phyloP scores from a whole-genome alignment of 2,888 invertebrate genomes.

The Mallateleia sp. region DNA sequence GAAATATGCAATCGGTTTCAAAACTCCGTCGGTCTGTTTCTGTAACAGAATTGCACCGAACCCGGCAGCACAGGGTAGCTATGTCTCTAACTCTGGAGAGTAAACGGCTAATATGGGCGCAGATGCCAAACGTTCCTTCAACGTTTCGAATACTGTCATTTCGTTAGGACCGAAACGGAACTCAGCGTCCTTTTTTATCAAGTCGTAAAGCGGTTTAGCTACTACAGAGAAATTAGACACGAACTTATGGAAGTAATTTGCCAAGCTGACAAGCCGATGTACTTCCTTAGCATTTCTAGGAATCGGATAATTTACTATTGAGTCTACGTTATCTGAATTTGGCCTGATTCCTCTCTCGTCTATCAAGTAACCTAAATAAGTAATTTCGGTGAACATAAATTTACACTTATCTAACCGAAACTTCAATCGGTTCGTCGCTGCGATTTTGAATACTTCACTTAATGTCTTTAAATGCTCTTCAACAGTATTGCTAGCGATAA shows the following conservation, averaged over 20 bases:
- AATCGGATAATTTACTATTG: constrained; percentile 9
- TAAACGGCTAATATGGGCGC: background rate
- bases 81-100: background rate
- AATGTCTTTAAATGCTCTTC: background rate
- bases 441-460: background rate
- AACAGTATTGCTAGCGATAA: background rate
- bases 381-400: constrained; percentile 8
- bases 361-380: constrained; percentile 19
- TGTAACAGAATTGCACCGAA: background rate
- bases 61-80: background rate
- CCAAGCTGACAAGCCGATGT: background rate
- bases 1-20: background rate
- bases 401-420: constrained; percentile 27
- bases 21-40: background rate
- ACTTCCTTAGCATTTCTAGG: constrained; percentile 10
- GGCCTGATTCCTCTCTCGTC: constrained; percentile 6
- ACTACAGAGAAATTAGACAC: background rate
- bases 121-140: background rate
- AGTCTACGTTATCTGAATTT: background rate
- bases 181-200: background rate
- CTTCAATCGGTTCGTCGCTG: background rate
- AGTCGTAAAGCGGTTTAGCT: constrained; percentile 3
- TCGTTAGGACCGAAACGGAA: background rate
- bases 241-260: constrained; percentile 12
- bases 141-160: background rate